Conservation (phyloP, 1,140 invertebrate genomes). For the Drosophila sp. region DNA sequence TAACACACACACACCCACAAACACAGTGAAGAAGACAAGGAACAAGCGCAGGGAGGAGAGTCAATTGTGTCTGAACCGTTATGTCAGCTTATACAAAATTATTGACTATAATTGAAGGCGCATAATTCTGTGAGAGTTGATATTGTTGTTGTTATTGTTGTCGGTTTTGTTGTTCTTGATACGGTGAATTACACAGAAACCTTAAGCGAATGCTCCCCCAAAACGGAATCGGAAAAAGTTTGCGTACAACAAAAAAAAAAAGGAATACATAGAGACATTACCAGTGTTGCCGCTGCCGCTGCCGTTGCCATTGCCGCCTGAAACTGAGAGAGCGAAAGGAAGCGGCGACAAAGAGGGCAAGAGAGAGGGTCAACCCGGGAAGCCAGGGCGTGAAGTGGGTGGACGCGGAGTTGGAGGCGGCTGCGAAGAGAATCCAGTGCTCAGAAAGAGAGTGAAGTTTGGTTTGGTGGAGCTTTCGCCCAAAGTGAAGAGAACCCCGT, state of each 20-base stretch:
- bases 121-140: slow-evolving; percentile 40
- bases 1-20: background rate
- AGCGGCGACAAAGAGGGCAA: slow-evolving; percentile 19
- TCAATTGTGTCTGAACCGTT: slow-evolving; percentile 5
- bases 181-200: slow-evolving; percentile 49
- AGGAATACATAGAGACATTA: slow-evolving; percentile 56
- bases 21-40: background rate
- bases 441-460: background rate
- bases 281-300: slow-evolving; percentile 57
- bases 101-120: slow-evolving; percentile 13
- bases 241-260: slow-evolving; percentile 43
- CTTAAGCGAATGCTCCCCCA: slow-evolving; percentile 61
- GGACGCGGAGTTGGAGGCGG: slow-evolving; percentile 42
- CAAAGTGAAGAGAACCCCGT: slow-evolving; percentile 15
- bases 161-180: slow-evolving; percentile 50
- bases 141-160: slow-evolving; percentile 35
- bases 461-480: slow-evolving; percentile 9
- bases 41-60: slow-evolving; percentile 6
- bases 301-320: slow-evolving; percentile 72
- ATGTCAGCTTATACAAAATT: slow-evolving; percentile 10
- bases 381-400: slow-evolving; percentile 28
- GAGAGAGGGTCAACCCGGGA: slow-evolving; percentile 8
- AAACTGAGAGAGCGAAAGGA: slow-evolving; percentile 25
- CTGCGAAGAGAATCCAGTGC: background rate
- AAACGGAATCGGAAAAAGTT: slow-evolving; percentile 66